A percentile compares a stretch with the other conserved stretches of the same genome.
Conservation (phyloP, 1,140 invertebrate genomes). For the Conus ventricosus region DNA sequence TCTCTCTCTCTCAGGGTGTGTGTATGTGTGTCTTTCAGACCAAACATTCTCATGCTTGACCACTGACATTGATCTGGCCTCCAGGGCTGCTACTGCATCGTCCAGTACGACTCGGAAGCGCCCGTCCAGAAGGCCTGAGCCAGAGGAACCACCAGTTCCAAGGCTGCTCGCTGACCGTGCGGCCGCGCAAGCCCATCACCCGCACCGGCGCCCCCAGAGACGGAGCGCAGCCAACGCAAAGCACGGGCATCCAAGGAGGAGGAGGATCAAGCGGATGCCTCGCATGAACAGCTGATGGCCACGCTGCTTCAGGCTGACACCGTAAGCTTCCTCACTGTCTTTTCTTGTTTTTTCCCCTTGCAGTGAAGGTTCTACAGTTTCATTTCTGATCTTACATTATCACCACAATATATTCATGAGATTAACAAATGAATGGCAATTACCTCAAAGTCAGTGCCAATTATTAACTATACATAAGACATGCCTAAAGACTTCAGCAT, state of each 20-base stretch:
- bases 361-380: not conserved
- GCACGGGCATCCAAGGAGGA: not conserved
- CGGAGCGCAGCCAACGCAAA: not conserved
- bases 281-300: slow-evolving; percentile 23
- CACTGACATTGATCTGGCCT: no score
- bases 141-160: slow-evolving; percentile 7
- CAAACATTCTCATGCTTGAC: no score
- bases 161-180: slow-evolving; percentile 8
- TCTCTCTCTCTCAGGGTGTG: no score
- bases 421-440: no score
- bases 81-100: slow-evolving; percentile 31
- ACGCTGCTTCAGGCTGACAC: slow-evolving; percentile 2
- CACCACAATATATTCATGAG: no score
- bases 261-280: slow-evolving; percentile 11
- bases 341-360: not conserved
- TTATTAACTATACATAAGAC: no score
- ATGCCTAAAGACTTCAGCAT: no score
- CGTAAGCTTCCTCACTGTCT: slow-evolving; percentile 1
- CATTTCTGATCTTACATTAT: not conserved
- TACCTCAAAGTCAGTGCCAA: no score
- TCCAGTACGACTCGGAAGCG: slow-evolving; percentile 17
- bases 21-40: no score
- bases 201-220: not conserved
- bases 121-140: slow-evolving; percentile 27
- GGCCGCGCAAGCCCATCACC: not conserved